phyloP scores from a whole-genome alignment of 2,797 vertebrate genomes.

The Lepilemur septentrionalis region DNA sequence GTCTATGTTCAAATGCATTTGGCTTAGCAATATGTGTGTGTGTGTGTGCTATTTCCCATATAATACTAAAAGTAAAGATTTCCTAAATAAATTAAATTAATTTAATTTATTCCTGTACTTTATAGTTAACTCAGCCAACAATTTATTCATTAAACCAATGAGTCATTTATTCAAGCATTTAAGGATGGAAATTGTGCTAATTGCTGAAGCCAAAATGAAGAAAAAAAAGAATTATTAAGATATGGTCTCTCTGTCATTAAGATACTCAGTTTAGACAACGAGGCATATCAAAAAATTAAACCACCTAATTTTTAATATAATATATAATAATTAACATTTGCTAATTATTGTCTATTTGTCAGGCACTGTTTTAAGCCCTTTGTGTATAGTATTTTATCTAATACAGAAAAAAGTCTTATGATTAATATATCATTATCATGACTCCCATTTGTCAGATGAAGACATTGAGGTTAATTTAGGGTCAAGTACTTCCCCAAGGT shows the following conservation, averaged over 20 bases:
- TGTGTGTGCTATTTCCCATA: not conserved
- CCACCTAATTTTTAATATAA: not conserved
- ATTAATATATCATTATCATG: not conserved
- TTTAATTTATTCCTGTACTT: not conserved
- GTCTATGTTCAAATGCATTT: slow-evolving; percentile 10
- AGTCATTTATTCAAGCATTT: slow-evolving; percentile 35
- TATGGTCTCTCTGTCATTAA: not conserved
- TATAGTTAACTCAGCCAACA: not conserved
- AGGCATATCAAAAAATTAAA: not conserved
- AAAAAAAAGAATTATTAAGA: not conserved
- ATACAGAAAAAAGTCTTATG: not conserved
- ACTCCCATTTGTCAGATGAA: not conserved
- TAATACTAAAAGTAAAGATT: not conserved
- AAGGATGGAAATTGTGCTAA: not conserved
- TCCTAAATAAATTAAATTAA: not conserved
- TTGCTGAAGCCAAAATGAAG: not conserved
- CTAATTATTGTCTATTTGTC: not conserved
- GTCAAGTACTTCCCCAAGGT: not conserved
- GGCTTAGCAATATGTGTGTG: not conserved
- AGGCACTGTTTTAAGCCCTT: not conserved
- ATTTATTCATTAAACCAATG: slow-evolving; percentile 6
- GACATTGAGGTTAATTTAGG: not conserved
- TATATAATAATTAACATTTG: not conserved
- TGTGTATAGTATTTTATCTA: not conserved
- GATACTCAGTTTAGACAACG: not conserved